Conservation (phyloP, 2,888 invertebrate species). For the Plutella xylostella region DNA sequence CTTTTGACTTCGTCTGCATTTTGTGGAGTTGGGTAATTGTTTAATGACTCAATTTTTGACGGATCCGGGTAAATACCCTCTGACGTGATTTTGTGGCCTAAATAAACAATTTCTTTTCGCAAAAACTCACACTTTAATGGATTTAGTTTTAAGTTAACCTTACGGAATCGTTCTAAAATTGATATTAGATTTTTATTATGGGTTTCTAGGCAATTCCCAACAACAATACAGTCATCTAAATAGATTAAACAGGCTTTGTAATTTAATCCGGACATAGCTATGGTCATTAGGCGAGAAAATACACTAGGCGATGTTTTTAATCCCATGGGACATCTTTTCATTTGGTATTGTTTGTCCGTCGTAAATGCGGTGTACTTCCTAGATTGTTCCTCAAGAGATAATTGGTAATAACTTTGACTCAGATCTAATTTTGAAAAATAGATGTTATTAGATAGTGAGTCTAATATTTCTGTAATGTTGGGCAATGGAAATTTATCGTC, state of each 20-base stretch:
- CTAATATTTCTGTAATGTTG: conserved; percentile 5
- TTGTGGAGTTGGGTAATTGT: not conserved
- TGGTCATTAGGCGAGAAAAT: conserved; percentile 14
- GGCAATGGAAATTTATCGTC: conserved; percentile 6
- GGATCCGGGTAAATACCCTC: conserved; percentile 6
- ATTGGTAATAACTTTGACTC: conserved; percentile 2
- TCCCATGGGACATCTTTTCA: conserved; percentile 18
- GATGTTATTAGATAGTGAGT: not conserved
- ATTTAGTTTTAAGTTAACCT: conserved; percentile 13
- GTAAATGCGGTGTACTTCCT: conserved; percentile 5
- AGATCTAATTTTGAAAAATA: conserved; percentile 4
- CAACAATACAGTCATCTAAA: conserved; percentile 12
- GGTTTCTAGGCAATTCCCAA: conserved; percentile 6
- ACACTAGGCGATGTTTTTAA: conserved; percentile 14
- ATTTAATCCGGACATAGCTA: conserved; percentile 17
- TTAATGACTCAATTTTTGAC: not conserved
- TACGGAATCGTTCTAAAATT: conserved; percentile 8
- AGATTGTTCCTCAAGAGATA: conserved; percentile 1
- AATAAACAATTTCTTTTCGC: conserved; percentile 5
- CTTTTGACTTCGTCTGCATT: conserved; percentile 1
- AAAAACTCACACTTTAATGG: conserved; percentile 7
- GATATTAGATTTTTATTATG: conserved; percentile 12
- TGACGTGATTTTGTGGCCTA: conserved; percentile 7
- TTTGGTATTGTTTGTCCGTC: conserved; percentile 12
- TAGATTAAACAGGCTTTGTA: conserved; percentile 14